Evolutionary conservation across 2,888 invertebrate genomes (phyloP).

Genomic region (Lottia scabra): DNA sequence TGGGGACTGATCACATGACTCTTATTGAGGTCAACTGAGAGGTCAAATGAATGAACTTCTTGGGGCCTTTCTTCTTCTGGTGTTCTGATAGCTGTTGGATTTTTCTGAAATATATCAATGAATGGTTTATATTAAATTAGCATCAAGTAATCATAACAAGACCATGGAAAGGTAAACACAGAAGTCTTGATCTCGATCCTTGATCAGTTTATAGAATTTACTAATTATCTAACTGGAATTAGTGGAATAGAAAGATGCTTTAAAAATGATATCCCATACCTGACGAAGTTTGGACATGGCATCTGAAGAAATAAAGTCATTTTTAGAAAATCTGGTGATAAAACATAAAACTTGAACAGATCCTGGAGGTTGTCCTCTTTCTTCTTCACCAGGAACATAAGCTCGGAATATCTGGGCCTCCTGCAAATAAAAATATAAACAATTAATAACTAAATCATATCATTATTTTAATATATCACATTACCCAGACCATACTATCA

Average conservation of each 20-base stretch:
- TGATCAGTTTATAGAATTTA: too few relatives aligned
- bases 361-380: slow-evolving; percentile 81
- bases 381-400: slow-evolving; percentile 90
- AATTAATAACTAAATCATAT: too few relatives aligned
- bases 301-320: slow-evolving; percentile 92
- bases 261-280: slow-evolving; percentile 69
- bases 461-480: too few relatives aligned
- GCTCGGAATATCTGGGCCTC: slow-evolving; percentile 93
- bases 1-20: slow-evolving; percentile 79
- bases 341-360: slow-evolving; percentile 78
- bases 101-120: slow-evolving; percentile 71
- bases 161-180: too few relatives aligned
- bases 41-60: slow-evolving; percentile 86
- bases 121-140: too few relatives aligned
- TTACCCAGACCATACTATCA: too few relatives aligned
- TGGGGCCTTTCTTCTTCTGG: slow-evolving; percentile 92
- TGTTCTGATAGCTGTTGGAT: slow-evolving; percentile 86
- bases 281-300: slow-evolving; percentile 96
- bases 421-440: slow-evolving; percentile 75
- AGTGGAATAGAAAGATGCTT: neutral
- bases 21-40: slow-evolving; percentile 80
- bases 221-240: too few relatives aligned
- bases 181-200: too few relatives aligned
- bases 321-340: slow-evolving; percentile 86
- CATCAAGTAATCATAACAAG: too few relatives aligned